A percentile compares a stretch with the other conserved stretches of the same genome.
Conservation (phyloP, 2,888 invertebrate genomes). For the Rotaria macrura region DNA sequence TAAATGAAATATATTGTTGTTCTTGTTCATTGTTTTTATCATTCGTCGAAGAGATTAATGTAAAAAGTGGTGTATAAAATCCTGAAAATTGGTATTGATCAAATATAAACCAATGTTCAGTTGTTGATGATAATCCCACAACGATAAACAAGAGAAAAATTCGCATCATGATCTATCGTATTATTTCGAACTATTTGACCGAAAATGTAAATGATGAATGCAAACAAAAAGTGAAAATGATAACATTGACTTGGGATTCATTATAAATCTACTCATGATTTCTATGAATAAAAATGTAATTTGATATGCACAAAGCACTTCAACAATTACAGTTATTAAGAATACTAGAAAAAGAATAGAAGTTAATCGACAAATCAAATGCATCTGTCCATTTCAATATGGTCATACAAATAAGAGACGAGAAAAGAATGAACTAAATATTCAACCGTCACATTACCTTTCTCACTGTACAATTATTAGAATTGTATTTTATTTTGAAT, state of each 20-base stretch:
- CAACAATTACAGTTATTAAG: background rate
- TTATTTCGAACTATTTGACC: background rate
- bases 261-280: background rate
- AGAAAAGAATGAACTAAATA: too few species aligned
- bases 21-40: background rate
- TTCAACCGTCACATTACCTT: too few species aligned
- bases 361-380: background rate
- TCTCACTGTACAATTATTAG: background rate
- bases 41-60: background rate
- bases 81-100: background rate
- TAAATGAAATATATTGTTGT: background rate
- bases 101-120: conserved; percentile 9
- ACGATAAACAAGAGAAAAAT: background rate
- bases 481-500: too few species aligned
- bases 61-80: background rate
- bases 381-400: background rate
- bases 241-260: background rate
- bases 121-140: background rate
- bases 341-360: background rate
- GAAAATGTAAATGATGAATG: background rate
- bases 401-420: too few species aligned
- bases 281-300: background rate
- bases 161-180: background rate
- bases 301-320: background rate
- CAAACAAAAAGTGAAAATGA: background rate